These are phyloP conservation scores for Pinctada fucata DNA, from an alignment of 2,888 invertebrate genomes.

Conservation along the genomic window DNA sequence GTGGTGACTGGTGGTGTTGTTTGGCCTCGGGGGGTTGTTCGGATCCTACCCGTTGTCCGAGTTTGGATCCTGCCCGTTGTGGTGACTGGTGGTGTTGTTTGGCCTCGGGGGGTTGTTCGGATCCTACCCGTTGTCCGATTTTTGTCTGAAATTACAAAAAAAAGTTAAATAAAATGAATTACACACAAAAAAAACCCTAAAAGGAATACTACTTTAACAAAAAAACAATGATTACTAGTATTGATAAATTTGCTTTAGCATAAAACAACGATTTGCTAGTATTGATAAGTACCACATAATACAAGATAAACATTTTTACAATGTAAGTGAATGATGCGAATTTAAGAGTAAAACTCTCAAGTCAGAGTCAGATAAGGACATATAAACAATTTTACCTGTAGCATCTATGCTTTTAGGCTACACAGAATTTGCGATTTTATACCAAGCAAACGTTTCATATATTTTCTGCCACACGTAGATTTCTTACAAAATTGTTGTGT, in stretches of 20 bases:
- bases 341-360: conserved; percentile 6
- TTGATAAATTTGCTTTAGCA: background rate
- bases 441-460: conserved; percentile 16
- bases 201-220: background rate
- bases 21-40: too few species aligned
- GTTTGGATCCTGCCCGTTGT: conserved; percentile 11
- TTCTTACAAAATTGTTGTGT: conserved; percentile 8
- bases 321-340: conserved; percentile 14
- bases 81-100: background rate
- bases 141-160: background rate
- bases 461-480: conserved; percentile 7
- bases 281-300: conserved; percentile 9
- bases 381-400: conserved; percentile 15
- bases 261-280: conserved; percentile 13
- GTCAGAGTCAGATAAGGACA: conserved; percentile 13
- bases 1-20: background rate
- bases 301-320: conserved; percentile 17
- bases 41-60: conserved; percentile 3
- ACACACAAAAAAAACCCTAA: background rate
- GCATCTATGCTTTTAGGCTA: conserved; percentile 10
- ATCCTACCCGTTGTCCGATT: background rate
- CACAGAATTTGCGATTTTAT: conserved; percentile 14
- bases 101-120: background rate
- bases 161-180: conserved; percentile 15
- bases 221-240: too few species aligned